phyloP scores from a whole-genome alignment of 92 coral and sea anemone species.

The Hydrozoanthus gracilis region DNA sequence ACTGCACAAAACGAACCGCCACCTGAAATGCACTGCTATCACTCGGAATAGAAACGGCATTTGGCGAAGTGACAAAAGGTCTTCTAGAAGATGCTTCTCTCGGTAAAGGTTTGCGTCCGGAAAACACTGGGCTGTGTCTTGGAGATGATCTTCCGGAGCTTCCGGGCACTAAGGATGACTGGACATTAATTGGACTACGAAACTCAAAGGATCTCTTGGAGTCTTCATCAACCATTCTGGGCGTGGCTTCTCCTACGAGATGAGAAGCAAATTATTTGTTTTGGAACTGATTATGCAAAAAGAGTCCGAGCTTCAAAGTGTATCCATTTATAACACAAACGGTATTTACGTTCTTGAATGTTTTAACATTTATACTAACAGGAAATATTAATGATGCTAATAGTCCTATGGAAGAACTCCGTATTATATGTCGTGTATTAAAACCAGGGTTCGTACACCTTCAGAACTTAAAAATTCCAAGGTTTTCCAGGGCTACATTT shows the following conservation, averaged over 20 bases:
- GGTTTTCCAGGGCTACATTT: too few relatives aligned
- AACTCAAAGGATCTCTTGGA: constrained; percentile 8
- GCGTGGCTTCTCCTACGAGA: neutral
- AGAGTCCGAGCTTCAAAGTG: too few relatives aligned
- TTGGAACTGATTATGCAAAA: too few relatives aligned
- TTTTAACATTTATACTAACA: too few relatives aligned
- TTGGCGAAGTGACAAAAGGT: constrained; percentile 11
- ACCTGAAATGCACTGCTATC: constrained; percentile 23
- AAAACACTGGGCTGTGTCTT: constrained; percentile 17
- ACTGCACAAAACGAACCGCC: neutral
- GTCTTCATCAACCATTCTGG: neutral
- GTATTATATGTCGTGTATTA: too few relatives aligned
- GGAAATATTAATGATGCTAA: too few relatives aligned
- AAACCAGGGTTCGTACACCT: too few relatives aligned
- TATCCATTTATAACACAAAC: too few relatives aligned
- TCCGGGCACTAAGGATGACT: neutral
- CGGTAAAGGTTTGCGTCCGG: neutral
- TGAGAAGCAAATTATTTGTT: neutral
- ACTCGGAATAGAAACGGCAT: constrained; percentile 12
- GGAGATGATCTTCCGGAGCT: constrained; percentile 15
- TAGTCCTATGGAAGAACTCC: too few relatives aligned
- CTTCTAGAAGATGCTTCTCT: neutral
- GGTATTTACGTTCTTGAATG: too few relatives aligned
- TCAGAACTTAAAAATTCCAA: too few relatives aligned
- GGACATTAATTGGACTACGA: constrained; percentile 5